Evolutionary conservation across 2,113 vertebrate genomes (phyloP).

Genomic region (Puntigrus tetrazona): DNA sequence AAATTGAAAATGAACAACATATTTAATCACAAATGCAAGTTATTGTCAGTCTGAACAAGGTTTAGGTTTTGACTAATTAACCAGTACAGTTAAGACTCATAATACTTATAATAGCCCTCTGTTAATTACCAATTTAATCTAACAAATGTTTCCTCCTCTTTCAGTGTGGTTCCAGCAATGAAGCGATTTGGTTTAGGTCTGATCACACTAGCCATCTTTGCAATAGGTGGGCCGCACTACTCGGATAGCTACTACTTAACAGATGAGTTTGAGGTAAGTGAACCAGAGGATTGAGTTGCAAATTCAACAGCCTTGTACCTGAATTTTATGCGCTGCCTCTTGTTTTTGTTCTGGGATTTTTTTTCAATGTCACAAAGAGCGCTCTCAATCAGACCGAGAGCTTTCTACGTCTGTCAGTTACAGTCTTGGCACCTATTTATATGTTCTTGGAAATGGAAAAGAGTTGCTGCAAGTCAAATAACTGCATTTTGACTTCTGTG

Average conservation of each 20-base stretch:
- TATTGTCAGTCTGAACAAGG: background rate
- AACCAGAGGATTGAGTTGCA: background rate
- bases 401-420: background rate
- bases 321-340: background rate
- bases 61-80: background rate
- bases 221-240: conserved; percentile 80
- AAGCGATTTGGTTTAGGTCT: conserved; percentile 88
- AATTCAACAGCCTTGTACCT: background rate
- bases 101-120: background rate
- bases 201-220: conserved; percentile 82
- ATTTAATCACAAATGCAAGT: background rate
- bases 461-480: background rate
- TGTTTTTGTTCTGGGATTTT: background rate
- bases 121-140: background rate
- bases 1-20: background rate
- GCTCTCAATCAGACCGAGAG: background rate
- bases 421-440: background rate
- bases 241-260: conserved; percentile 86
- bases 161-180: conserved; percentile 84
- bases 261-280: conserved; percentile 87
- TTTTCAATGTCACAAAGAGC: background rate
- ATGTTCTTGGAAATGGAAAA: conserved; percentile 11
- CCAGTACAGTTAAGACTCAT: background rate
- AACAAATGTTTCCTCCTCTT: conserved; percentile 16
- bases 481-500: background rate